Evolutionary conservation across 2,797 vertebrate genomes (phyloP), one percentile per base, ranked within the genome.

Genomic region (Crocidura indochinensis): DNA sequence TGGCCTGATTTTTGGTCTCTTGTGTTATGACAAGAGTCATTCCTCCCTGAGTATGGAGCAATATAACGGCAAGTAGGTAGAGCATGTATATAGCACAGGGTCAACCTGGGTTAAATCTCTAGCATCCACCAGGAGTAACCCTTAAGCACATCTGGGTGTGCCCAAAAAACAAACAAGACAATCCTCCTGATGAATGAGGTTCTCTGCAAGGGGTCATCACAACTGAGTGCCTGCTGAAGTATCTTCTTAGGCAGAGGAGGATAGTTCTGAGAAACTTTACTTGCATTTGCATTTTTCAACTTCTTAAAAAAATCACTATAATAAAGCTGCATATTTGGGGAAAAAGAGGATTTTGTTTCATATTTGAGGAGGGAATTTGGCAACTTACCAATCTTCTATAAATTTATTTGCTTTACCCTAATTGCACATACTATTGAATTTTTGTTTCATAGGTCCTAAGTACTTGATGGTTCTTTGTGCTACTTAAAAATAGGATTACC

Each of bases 211-310:
- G n/a, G 20, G 31, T 60, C 76, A 53, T 12, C 67, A 47, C 22
- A 86, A 56, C 9, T 47, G 76, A 75, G 49, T 60, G 67, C 27
- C 49, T 80, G 79, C 72, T 56, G 49, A 60, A 60, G 51, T 17
- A 49, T 47, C 56, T 68, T 60, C 22, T 80, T 49, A 60, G 60
- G 22, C 17, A 75, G 83, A 68, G 47, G 27, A 86, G 69, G n/a
- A 17, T 22, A 80, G 9, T 68, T 81, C 27, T 74, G 6, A 60
- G 49, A 86, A 86, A 68, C 68, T 80, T 49, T 68, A 15, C 7
- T 46, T 76, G 24, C 10, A 56, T 91, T 87, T 60, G 15, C 17
- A 74, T 8, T 56, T 75, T 81, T 67, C 49, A 87, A 49, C 22
- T 68, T 29, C 19, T n/a, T 56, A 19, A 60, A 14, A 12, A 3